Evolutionary conservation across 2,797 vertebrate genomes (phyloP).

Genomic region (Poeciliopsis gracilis): DNA sequence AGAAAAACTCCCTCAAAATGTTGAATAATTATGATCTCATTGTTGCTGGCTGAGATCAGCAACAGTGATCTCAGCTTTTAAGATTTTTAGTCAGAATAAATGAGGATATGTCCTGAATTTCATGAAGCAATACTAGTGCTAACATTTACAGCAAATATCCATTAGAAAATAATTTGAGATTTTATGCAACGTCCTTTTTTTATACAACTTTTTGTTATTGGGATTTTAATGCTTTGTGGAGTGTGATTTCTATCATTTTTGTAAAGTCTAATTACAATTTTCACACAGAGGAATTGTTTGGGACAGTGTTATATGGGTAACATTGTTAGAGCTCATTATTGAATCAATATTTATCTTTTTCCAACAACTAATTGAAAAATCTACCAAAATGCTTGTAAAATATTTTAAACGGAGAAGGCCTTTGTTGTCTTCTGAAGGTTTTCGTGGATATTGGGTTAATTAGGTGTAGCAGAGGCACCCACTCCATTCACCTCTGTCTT

Average conservation of each 20-base stretch:
- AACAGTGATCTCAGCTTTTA: background rate
- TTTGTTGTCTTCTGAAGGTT: background rate
- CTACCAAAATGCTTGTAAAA: background rate
- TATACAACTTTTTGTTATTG: background rate
- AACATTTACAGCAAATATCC: background rate
- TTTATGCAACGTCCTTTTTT: background rate
- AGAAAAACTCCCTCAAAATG: background rate
- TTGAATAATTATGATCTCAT: background rate
- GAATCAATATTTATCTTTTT: background rate
- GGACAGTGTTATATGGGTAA: background rate
- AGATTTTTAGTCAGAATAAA: background rate
- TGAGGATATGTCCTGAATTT: background rate
- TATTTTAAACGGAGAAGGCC: background rate
- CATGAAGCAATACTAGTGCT: background rate
- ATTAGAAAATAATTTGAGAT: background rate
- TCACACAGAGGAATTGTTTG: background rate
- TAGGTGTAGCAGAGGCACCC: too few relatives aligned
- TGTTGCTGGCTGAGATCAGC: background rate
- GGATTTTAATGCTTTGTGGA: background rate
- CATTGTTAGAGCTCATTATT: background rate
- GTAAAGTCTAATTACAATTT: background rate
- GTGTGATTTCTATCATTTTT: background rate
- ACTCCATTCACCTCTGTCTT: too few relatives aligned
- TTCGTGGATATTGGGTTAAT: background rate
- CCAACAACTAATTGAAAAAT: background rate